Conservation (phyloP, 2,888 invertebrate genomes). For the Axea sp. region DNA sequence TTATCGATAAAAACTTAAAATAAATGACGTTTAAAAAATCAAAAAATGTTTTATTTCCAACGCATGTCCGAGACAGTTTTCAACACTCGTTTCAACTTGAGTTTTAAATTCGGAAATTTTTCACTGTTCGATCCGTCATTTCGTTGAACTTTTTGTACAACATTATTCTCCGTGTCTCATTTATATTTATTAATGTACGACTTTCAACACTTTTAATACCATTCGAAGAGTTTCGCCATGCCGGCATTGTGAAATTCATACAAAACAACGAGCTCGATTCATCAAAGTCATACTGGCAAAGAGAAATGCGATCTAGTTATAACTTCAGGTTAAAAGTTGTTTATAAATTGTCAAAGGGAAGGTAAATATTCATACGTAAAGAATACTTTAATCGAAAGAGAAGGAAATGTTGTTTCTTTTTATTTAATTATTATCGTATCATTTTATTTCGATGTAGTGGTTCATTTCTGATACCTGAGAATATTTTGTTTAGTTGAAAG, state of each 20-base stretch:
- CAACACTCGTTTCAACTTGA: neutral
- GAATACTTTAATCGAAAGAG: neutral
- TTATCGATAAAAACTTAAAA: too few relatives aligned
- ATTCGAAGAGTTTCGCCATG: constrained; percentile 3
- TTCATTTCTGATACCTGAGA: too few relatives aligned
- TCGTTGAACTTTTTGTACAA: neutral
- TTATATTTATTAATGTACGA: constrained; percentile 23
- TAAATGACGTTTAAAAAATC: too few relatives aligned
- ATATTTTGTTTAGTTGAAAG: too few relatives aligned
- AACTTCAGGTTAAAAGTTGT: constrained; percentile 23
- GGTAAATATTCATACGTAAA: constrained; percentile 9
- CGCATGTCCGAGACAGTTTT: too few relatives aligned
- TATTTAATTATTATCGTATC: too few relatives aligned
- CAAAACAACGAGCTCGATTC: constrained; percentile 32
- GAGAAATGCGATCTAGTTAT: constrained; percentile 25
- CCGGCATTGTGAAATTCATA: constrained; percentile 6
- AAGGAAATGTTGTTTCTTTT: too few relatives aligned
- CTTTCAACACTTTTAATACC: constrained; percentile 22
- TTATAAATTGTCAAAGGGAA: constrained; percentile 25
- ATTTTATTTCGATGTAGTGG: too few relatives aligned
- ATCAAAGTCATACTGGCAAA: constrained; percentile 29
- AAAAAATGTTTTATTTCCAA: too few relatives aligned
- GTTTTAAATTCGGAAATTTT: neutral
- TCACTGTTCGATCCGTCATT: neutral
- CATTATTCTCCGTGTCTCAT: neutral